These are phyloP conservation scores for Lithobates sylvaticus DNA, from an alignment of 2,797 vertebrate genomes.

Conservation along the genomic window DNA sequence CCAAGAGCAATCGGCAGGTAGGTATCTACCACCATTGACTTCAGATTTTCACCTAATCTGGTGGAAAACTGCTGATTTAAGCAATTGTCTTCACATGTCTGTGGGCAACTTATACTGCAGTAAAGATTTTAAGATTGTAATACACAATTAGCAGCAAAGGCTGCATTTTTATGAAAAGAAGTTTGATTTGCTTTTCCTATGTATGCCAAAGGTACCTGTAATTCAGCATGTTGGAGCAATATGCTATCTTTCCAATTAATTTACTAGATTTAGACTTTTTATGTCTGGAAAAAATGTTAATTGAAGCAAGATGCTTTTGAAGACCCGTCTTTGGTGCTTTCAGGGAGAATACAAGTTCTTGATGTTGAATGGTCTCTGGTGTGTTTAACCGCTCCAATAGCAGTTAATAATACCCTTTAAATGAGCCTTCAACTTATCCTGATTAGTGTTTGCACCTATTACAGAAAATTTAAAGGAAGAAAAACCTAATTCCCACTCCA, in stretches of 20 bases:
- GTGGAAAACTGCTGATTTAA: too few relatives aligned
- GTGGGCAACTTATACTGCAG: not conserved
- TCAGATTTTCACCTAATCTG: too few relatives aligned
- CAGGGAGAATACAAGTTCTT: constrained; percentile 31
- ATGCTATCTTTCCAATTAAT: constrained; percentile 51
- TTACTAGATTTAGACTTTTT: constrained; percentile 44
- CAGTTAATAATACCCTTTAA: constrained; percentile 21
- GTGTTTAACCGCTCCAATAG: constrained; percentile 24
- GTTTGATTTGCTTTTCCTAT: not conserved
- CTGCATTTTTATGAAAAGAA: constrained; percentile 26
- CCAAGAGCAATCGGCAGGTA: too few relatives aligned
- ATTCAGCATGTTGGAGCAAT: constrained; percentile 23
- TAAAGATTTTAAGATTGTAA: not conserved
- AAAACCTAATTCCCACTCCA: not conserved
- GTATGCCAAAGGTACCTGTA: constrained; percentile 27
- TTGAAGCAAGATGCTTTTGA: constrained; percentile 50
- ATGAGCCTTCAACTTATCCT: constrained; percentile 6
- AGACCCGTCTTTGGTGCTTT: constrained; percentile 35
- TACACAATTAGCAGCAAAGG: constrained; percentile 20
- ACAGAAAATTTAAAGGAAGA: constrained; percentile 6
- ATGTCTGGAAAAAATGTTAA: constrained; percentile 54
- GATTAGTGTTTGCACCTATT: constrained; percentile 42
- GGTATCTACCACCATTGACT: too few relatives aligned
- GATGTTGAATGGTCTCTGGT: constrained; percentile 37
- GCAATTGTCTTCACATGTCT: too few relatives aligned